Conservation (phyloP, 2,888 invertebrate genomes). For the Pyrocoelia pectoralis region DNA sequence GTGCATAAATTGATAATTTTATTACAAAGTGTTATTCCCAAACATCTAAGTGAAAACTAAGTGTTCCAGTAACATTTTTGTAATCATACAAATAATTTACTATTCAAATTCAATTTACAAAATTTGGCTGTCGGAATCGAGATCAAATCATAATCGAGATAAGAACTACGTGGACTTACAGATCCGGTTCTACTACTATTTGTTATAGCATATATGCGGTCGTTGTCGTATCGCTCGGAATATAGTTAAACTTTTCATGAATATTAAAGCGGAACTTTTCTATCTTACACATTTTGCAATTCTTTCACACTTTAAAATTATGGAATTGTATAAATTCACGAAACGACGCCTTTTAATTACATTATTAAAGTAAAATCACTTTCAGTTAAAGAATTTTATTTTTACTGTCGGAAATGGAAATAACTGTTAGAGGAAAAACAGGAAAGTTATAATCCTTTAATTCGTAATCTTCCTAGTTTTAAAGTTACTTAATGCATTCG, state of each 20-base stretch:
- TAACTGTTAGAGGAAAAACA: too few species aligned
- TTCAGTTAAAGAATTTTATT: too few species aligned
- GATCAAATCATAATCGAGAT: slow-evolving; percentile 67
- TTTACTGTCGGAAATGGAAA: too few species aligned
- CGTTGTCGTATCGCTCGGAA: slow-evolving; percentile 8
- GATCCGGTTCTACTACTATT: slow-evolving; percentile 39
- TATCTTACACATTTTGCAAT: neutral
- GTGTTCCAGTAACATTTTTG: too few species aligned
- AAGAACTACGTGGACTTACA: slow-evolving; percentile 43
- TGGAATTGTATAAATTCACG: neutral
- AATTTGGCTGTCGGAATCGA: slow-evolving; percentile 71
- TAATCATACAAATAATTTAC: too few species aligned
- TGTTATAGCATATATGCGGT: slow-evolving; percentile 22
- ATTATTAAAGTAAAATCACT: too few species aligned
- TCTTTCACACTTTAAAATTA: neutral
- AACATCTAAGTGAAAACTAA: too few species aligned
- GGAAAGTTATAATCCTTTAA: too few species aligned
- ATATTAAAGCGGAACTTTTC: slow-evolving; percentile 3
- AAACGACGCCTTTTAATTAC: neutral
- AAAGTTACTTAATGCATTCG: too few species aligned
- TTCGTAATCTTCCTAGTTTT: too few species aligned
- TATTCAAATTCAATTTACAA: slow-evolving; percentile 58
- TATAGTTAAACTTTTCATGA: slow-evolving; percentile 6
- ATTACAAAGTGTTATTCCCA: too few species aligned
- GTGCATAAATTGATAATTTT: too few species aligned